Evolutionary conservation across 2,797 vertebrate species (phyloP), one percentile per base, ranked within the genome.

Genomic region (Mus minutoides): DNA sequence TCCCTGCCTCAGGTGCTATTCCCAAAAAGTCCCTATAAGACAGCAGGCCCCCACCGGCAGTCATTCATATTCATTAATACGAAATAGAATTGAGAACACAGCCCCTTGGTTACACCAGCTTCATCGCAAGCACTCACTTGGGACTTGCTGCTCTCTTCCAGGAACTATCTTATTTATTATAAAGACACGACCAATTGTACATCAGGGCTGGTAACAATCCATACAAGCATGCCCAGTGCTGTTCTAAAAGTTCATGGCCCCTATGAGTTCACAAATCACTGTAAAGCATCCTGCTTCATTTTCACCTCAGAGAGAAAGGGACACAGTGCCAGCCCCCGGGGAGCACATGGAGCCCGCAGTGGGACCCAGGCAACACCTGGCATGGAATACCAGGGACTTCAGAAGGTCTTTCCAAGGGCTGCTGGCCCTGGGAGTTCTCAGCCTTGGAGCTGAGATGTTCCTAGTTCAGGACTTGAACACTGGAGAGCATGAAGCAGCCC

Each of bases 211-310:
- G 98, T 99, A 98, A 99, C 99, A 99, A 98, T 99, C 99, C 99
- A 99, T 99, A 98, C 99, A 98, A 97, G 99, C 98, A 99, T 99
- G 98, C 99, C 99, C 99, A 99, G 98, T 99, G 98, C 99, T 54
- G n/a, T 58, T 82, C 80, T 49, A 13, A 49, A 67, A 99, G 60
- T 49, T 3, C 19, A 49, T 24, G 6, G 43, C 6, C 62, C 17
- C 64, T 24, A 8, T 98, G 98, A 98, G 98, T 99, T 99, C 99
- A 99, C 98, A 98, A 98, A 98, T 98, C 98, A 97, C 98, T 96
- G 98, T 97, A 98, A 95, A 95, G 96, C 88, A 93, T 77, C 88
- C 95, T 73, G 6, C 21, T 96, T 96, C 96, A 98, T 96, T 98
- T 98, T 98, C 97, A 97, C 98, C 97, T 98, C 96, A 86, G 83